These are phyloP conservation scores for Incurvaria masculella DNA, from an alignment of 2,888 invertebrate species.

Conservation along the genomic window DNA sequence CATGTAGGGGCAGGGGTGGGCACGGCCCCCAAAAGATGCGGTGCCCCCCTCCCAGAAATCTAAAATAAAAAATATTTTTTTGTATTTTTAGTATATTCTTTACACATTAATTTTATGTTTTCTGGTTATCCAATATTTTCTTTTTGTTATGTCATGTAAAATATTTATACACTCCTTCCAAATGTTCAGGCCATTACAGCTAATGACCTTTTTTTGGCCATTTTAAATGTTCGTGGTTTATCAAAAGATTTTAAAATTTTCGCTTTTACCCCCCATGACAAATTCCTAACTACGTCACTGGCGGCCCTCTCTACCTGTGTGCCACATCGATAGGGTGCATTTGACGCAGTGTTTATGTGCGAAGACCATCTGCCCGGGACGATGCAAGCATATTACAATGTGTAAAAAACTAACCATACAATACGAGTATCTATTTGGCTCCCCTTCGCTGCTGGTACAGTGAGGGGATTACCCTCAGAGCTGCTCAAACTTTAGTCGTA, in stretches of 20 bases:
- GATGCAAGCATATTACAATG: slow-evolving; percentile 46
- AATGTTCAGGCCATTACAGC: slow-evolving; percentile 3
- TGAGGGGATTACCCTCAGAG: slow-evolving; percentile 6
- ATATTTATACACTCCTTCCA: too few species aligned
- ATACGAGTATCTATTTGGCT: slow-evolving; percentile 18
- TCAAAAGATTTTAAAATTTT: neutral
- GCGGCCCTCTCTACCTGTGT: slow-evolving; percentile 48
- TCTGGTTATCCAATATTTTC: neutral
- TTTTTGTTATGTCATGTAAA: slow-evolving; percentile 8
- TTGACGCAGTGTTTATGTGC: slow-evolving; percentile 49
- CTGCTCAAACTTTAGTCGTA: slow-evolving; percentile 2
- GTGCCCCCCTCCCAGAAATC: too few species aligned
- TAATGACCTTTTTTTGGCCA: neutral
- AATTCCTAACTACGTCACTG: slow-evolving; percentile 27
- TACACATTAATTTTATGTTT: neutral
- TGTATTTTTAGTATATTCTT: neutral
- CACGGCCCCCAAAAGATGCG: too few species aligned
- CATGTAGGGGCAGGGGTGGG: too few species aligned
- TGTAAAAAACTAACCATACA: slow-evolving; percentile 43
- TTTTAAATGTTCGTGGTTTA: neutral
- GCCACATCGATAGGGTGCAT: slow-evolving; percentile 42
- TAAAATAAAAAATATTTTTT: slow-evolving; percentile 9
- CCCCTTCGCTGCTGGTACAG: too few species aligned
- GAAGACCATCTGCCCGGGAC: slow-evolving; percentile 47
- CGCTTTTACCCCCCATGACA: neutral